These are phyloP conservation scores for Spinus olivaceus DNA, from an alignment of 2,797 vertebrate species.

Conservation along the genomic window DNA sequence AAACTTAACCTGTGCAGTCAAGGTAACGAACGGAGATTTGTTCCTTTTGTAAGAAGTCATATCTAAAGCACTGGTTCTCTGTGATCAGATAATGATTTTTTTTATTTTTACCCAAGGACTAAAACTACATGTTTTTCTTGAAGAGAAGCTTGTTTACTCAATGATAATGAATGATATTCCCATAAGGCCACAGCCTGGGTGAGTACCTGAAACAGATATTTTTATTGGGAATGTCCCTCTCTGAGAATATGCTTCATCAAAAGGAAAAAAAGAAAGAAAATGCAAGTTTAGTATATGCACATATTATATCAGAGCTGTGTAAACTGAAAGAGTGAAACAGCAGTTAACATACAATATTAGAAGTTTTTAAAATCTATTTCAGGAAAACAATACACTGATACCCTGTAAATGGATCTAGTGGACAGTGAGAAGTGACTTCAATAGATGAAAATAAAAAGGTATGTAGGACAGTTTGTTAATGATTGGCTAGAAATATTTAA, in stretches of 20 bases:
- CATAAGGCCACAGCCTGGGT: background rate
- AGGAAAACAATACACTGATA: background rate
- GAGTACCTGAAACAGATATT: background rate
- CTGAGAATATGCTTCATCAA: background rate
- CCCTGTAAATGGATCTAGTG: background rate
- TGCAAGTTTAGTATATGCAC: background rate
- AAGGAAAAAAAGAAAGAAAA: background rate
- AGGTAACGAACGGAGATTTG: background rate
- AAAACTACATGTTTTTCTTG: background rate
- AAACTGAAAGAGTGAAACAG: background rate
- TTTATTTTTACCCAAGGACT: background rate
- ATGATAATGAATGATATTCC: background rate
- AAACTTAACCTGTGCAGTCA: background rate
- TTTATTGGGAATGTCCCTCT: background rate
- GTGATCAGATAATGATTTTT: background rate
- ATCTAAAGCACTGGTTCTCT: background rate
- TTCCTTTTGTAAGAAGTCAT: background rate
- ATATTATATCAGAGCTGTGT: background rate
- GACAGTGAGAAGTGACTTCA: background rate
- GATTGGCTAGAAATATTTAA: background rate
- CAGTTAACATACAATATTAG: background rate
- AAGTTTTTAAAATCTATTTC: background rate
- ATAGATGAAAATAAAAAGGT: background rate
- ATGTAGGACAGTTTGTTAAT: background rate
- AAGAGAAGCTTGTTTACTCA: background rate